These are phyloP conservation scores for Eumerus sabulonum DNA, from an alignment of 2,888 invertebrate species.

Conservation along the genomic window DNA sequence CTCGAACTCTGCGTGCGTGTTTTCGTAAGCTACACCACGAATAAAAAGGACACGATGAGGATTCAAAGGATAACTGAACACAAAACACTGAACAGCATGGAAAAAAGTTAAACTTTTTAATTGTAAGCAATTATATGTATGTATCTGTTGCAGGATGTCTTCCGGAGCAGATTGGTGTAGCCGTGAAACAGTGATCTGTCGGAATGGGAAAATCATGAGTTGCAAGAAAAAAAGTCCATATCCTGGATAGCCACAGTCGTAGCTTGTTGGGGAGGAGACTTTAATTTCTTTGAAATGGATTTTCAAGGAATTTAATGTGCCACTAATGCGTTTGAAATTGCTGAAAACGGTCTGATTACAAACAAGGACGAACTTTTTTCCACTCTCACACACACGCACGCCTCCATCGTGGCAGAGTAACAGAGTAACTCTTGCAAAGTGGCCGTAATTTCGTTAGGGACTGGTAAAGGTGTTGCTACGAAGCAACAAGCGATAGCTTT, in stretches of 20 bases:
- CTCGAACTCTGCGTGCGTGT: neutral
- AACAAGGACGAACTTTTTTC: conserved; percentile 54
- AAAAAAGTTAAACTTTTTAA: conserved; percentile 48
- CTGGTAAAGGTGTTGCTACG: conserved; percentile 13
- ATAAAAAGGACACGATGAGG: neutral
- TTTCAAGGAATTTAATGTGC: conserved; percentile 59
- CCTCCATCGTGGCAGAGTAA: too few relatives aligned
- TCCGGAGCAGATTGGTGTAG: too few relatives aligned
- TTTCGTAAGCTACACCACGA: conserved; percentile 8
- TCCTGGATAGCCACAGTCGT: conserved; percentile 20
- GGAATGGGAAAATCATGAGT: neutral
- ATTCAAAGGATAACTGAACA: neutral
- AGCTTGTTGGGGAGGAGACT: conserved; percentile 12
- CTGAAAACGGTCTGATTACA: conserved; percentile 44
- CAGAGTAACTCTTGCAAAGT: neutral
- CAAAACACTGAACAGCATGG: conserved; percentile 6
- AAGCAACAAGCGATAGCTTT: conserved; percentile 28
- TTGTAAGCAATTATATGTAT: conserved; percentile 61
- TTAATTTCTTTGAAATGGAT: conserved; percentile 42
- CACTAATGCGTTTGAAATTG: conserved; percentile 62
- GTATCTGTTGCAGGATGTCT: too few relatives aligned
- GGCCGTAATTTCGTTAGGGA: conserved; percentile 41
- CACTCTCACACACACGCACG: conserved; percentile 6
- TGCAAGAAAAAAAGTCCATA: neutral
- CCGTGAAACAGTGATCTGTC: too few relatives aligned